Percentiles rank a stretch among this genome's conserved stretches.
Conservation (phyloP, 2,797 vertebrate species). For the Cirrhinus molitorella region DNA sequence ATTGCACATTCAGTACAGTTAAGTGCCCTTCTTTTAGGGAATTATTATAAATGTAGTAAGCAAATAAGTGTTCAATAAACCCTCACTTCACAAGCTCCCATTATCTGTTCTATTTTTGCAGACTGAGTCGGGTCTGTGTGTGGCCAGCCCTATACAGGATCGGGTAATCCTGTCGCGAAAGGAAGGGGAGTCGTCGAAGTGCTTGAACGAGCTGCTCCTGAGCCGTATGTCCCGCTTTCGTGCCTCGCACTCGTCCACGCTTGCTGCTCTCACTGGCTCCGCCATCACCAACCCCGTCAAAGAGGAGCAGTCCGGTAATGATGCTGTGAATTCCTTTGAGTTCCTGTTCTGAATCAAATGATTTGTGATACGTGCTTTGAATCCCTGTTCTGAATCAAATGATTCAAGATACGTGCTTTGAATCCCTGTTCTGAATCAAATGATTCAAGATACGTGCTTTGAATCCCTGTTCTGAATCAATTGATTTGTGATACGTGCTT, state of each 20-base stretch:
- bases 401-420: no score
- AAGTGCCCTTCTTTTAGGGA: neutral
- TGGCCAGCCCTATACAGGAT: constrained; percentile 89
- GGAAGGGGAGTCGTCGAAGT: constrained; percentile 98
- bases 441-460: no score
- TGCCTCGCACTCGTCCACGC: constrained; percentile 94
- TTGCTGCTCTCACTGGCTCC: constrained; percentile 96
- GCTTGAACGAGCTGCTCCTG: constrained; percentile 98
- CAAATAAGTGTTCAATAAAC: neutral
- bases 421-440: no score
- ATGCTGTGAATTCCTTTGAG: no score
- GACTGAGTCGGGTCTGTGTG: constrained; percentile 89
- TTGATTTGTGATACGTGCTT: no score
- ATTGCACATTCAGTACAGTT: neutral
- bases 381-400: no score
- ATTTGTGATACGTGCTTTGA: no score
- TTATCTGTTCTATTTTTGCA: constrained; percentile 62
- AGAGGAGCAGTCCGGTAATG: constrained; percentile 95
- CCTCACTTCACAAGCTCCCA: neutral
- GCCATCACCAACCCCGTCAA: constrained; percentile 97
- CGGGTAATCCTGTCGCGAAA: constrained; percentile 95
- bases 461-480: no score
- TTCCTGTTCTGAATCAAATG: no score
- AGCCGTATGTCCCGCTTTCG: constrained; percentile 96
- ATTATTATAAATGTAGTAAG: neutral